Percentiles rank a stretch among this genome's conserved stretches.
These are phyloP conservation scores for Salminus brasiliensis DNA, from an alignment of 2,113 vertebrate species.

Conservation along the genomic window DNA sequence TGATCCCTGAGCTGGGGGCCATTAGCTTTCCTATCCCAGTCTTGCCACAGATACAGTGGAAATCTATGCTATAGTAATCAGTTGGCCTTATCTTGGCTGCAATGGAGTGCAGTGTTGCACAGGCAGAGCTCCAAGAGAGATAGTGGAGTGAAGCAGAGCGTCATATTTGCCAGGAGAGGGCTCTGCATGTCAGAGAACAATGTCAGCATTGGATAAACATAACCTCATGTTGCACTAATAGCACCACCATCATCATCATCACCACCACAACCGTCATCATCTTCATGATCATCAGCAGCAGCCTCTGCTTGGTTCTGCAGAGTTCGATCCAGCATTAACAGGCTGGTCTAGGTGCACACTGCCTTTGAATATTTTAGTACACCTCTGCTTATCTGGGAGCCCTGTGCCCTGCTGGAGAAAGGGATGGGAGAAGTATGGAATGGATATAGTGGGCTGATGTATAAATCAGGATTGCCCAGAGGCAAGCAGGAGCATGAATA, in stretches of 20 bases:
- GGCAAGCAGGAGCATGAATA: conserved; percentile 67
- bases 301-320: conserved; percentile 21
- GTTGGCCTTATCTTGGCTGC: conserved; percentile 61
- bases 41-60: conserved; percentile 39
- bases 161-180: conserved; percentile 72
- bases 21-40: conserved; percentile 41
- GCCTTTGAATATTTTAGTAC: conserved; percentile 81
- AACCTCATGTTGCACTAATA: conserved; percentile 29
- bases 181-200: conserved; percentile 73
- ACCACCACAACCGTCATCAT: conserved; percentile 43
- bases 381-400: conserved; percentile 71
- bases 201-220: conserved; percentile 46
- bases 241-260: conserved; percentile 47
- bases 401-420: conserved; percentile 71
- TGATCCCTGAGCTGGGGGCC: conserved; percentile 32
- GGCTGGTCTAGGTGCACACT: conserved; percentile 66
- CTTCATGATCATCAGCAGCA: conserved; percentile 37
- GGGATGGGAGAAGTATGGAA: conserved; percentile 67
- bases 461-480: conserved; percentile 75
- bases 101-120: conserved; percentile 2
- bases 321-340: conserved; percentile 66
- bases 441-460: conserved; percentile 73
- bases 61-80: conserved; percentile 57
- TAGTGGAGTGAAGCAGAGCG: conserved; percentile 53
- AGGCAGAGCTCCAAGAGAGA: conserved; percentile 27